Conservation (phyloP, 2,888 invertebrate genomes). For the Rhamphomyia laevipes region DNA sequence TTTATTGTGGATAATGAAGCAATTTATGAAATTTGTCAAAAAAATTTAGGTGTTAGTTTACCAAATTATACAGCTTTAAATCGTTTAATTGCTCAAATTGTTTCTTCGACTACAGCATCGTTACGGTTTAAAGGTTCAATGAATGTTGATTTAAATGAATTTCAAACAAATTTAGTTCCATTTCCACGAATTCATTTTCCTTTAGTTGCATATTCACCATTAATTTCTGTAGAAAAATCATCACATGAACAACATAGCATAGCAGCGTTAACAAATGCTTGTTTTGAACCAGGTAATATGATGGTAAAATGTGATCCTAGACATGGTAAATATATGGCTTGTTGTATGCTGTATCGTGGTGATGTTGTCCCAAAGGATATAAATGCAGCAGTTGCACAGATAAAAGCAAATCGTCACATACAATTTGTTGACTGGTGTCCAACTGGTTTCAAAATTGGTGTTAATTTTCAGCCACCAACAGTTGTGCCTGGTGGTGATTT, state of each 20-base stretch:
- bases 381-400: slow-evolving; percentile 67
- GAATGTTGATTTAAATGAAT: slow-evolving; percentile 80
- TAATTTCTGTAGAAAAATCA: slow-evolving; percentile 26
- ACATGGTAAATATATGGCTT: slow-evolving; percentile 81
- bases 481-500: slow-evolving; percentile 65
- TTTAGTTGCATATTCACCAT: slow-evolving; percentile 31
- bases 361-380: slow-evolving; percentile 86
- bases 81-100: slow-evolving; percentile 59
- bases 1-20: slow-evolving; percentile 95
- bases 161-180: slow-evolving; percentile 84
- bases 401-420: slow-evolving; percentile 64
- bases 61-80: slow-evolving; percentile 60
- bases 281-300: slow-evolving; percentile 82
- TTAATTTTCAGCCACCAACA: slow-evolving; percentile 74
- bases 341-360: slow-evolving; percentile 74
- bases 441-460: slow-evolving; percentile 81
- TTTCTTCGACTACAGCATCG: slow-evolving; percentile 79
- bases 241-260: slow-evolving; percentile 33
- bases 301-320: slow-evolving; percentile 84
- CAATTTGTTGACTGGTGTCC: slow-evolving; percentile 94
- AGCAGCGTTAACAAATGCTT: slow-evolving; percentile 71
- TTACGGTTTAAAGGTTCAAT: slow-evolving; percentile 78
- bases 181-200: slow-evolving; percentile 75
- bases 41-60: slow-evolving; percentile 64
- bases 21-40: slow-evolving; percentile 84